Evolutionary conservation across 2,888 invertebrate species (phyloP).

Genomic region (Limenitis camilla): DNA sequence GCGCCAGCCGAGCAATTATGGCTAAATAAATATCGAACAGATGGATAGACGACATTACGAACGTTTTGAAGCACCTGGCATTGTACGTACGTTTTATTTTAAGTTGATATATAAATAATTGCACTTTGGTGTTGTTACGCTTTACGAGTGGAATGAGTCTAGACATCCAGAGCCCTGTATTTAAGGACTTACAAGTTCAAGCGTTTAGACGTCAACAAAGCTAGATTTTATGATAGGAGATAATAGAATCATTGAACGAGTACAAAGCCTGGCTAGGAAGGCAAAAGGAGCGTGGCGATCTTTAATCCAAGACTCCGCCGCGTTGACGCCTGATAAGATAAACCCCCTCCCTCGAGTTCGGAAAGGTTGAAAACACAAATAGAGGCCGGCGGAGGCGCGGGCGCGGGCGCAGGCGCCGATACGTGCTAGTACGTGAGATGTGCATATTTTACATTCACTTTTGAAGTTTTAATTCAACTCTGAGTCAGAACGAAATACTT

Average conservation of each 20-base stretch:
- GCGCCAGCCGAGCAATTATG: constrained; percentile 74
- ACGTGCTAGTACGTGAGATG: constrained; percentile 40
- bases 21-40: constrained; percentile 73
- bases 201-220: no score
- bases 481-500: constrained; percentile 13
- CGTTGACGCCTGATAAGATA: constrained; percentile 50
- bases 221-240: no score
- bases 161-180: no score
- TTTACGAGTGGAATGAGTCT: constrained; percentile 30
- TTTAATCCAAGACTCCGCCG: constrained; percentile 34
- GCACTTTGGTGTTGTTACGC: neutral
- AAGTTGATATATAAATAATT: neutral
- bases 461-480: constrained; percentile 24
- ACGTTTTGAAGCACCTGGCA: constrained; percentile 36
- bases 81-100: neutral
- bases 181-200: no score
- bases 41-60: constrained; percentile 66
- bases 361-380: constrained; percentile 50
- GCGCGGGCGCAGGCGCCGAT: constrained; percentile 37
- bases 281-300: constrained; percentile 35
- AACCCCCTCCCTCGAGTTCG: constrained; percentile 26
- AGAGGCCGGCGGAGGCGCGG: constrained; percentile 44
- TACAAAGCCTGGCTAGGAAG: constrained; percentile 32
- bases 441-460: constrained; percentile 36
- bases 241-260: constrained; percentile 22